These are phyloP conservation scores for Zeugodacus cucurbitae DNA, from an alignment of 1,140 invertebrate genomes.

Conservation along the genomic window DNA sequence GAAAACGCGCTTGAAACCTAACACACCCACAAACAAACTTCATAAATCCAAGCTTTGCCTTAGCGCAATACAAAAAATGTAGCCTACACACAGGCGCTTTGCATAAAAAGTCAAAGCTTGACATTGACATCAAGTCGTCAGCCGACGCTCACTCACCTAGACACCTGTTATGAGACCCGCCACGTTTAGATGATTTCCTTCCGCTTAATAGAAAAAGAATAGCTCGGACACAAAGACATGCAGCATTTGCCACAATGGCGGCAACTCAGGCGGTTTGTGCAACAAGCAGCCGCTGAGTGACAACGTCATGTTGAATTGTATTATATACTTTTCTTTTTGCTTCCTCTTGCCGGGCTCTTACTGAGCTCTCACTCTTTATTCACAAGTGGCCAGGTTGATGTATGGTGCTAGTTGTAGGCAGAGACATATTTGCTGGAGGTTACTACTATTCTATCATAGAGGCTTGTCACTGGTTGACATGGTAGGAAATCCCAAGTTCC, in stretches of 20 bases:
- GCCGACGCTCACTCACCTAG: slow-evolving; percentile 26
- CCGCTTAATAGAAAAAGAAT: neutral
- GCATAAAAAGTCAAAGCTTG: neutral
- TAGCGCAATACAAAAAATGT: neutral
- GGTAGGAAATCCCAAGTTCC: neutral
- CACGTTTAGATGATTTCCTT: neutral
- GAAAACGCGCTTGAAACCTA: neutral
- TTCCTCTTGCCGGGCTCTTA: neutral
- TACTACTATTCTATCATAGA: neutral
- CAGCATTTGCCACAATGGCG: neutral
- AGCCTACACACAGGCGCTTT: neutral
- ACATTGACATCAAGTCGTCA: neutral
- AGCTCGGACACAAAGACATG: neutral
- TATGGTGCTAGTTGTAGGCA: neutral
- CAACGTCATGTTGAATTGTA: neutral
- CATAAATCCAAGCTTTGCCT: neutral
- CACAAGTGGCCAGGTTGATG: neutral
- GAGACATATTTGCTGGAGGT: neutral
- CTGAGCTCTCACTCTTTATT: neutral
- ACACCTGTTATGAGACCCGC: slow-evolving; percentile 15
- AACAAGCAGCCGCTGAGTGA: slow-evolving; percentile 26
- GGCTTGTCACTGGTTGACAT: neutral
- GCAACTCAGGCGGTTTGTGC: neutral
- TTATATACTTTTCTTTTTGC: neutral
- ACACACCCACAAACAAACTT: neutral